Conservation (phyloP, 2,797 vertebrate species). For the Gila robusta region DNA sequence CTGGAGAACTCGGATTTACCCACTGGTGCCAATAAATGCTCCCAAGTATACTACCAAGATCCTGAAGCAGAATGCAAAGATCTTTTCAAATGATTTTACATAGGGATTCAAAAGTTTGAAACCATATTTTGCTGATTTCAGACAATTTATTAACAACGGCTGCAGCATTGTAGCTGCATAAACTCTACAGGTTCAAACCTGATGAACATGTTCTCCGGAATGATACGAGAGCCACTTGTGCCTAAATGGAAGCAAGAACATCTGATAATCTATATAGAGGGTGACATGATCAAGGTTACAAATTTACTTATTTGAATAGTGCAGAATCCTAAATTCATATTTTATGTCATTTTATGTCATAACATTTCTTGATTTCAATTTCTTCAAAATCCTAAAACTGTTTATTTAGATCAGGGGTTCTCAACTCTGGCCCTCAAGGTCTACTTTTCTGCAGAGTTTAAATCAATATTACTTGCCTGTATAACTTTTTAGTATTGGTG, state of each 20-base stretch:
- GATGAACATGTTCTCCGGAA: background rate
- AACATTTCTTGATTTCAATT: background rate
- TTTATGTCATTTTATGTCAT: background rate
- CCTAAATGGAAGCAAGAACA: background rate
- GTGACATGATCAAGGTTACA: background rate
- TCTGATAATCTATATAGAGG: background rate
- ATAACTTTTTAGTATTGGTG: too few species aligned
- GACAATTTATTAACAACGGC: background rate
- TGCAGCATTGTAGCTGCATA: background rate
- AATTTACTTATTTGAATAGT: background rate
- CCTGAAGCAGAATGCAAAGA: background rate
- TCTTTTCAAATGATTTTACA: background rate
- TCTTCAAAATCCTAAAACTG: background rate
- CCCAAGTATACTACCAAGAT: conserved; percentile 4
- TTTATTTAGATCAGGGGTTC: background rate
- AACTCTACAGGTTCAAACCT: background rate
- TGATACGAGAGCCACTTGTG: background rate
- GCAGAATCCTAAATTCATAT: background rate
- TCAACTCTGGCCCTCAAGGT: too few species aligned
- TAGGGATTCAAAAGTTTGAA: background rate
- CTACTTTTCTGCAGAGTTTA: too few species aligned
- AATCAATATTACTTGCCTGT: too few species aligned
- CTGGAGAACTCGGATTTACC: too few species aligned
- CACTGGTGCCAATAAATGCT: background rate
- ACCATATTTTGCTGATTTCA: background rate